Base-by-base conservation (phyloP, 2,888 invertebrate species). In the Chloromyia formosa region DNA sequence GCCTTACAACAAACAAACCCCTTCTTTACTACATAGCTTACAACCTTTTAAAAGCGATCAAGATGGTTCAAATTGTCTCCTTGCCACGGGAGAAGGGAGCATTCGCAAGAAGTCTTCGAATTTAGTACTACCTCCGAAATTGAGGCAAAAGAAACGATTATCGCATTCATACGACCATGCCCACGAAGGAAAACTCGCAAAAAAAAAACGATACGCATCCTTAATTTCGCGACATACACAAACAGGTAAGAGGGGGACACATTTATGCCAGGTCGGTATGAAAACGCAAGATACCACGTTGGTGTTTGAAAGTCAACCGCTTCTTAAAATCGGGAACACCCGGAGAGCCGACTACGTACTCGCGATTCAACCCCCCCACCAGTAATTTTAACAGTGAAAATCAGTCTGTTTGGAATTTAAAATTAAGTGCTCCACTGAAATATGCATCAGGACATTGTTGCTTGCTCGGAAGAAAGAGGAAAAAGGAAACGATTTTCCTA, bases 381-480 rank as follows among this genome's bases (percentile, higher is more conserved):
- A 27, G 14, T 16, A 23, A 14, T 69, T 9, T n/a, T 10, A 27
- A 22, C 18, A 77, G 78, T 78, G 76, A 77, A 78, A 77, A 78
- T 78, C 78, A 78, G 77, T 77, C 77, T 77, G 76, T 76, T 78
- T 74, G 76, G 77, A 77, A 78, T 78, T 77, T 78, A 77, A 77
- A 78, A 78, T 78, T 78, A 78, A 78, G 78, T 77, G 76, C 76
- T 78, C 71, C 72, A 76, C 75, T 76, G 73, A 75, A 75, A 76
- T 75, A 75, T 75, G 75, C 75, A 76, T 74, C 76, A 75, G 74
- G 42, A 72, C 56, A 66, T 61, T 75, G 74, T 75, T 75, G 73
- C 62, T 54, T 7, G 27, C 27, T 2, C 27, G 27, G 2, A 35
- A 49, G 54, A 22, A 64, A 42, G n/a, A n/a, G 45, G 42, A 53